Conservation (phyloP, 2,113 vertebrate species). For the Isichthys henryi region DNA sequence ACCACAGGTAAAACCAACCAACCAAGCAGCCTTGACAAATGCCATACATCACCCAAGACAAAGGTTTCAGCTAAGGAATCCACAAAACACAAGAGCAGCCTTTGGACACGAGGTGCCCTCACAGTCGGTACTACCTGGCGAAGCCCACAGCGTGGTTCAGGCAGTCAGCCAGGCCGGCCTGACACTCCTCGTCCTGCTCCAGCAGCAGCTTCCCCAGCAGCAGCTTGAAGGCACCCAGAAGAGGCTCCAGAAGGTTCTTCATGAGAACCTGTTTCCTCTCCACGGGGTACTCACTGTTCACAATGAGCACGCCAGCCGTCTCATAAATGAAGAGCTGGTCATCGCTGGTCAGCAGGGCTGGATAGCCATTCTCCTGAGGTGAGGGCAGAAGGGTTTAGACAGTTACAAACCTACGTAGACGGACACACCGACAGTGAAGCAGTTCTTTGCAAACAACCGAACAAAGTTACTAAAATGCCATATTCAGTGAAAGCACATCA, state of each 20-base stretch:
- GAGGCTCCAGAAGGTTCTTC: constrained; percentile 82
- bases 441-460: not conserved
- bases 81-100: not conserved
- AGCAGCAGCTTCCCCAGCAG: constrained; percentile 78
- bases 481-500: not conserved
- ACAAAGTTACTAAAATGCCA: not conserved
- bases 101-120: not conserved
- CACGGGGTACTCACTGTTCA: constrained; percentile 81
- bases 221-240: constrained; percentile 87
- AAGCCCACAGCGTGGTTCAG: constrained; percentile 94
- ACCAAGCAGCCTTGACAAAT: not conserved
- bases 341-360: constrained; percentile 81
- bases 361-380: constrained; percentile 85
- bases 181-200: constrained; percentile 81
- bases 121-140: constrained; percentile 69
- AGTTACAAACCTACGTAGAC: not conserved
- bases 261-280: constrained; percentile 88
- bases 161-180: constrained; percentile 79
- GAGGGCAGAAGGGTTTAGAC: too few species aligned
- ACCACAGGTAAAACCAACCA: not conserved
- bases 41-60: not conserved
- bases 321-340: constrained; percentile 98
- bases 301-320: constrained; percentile 87
- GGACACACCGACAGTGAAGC: not conserved
- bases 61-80: not conserved